Evolutionary conservation across 2,113 vertebrate genomes (phyloP), one percentile per base, ranked within the genome.

Genomic region (Lycaon pictus): DNA sequence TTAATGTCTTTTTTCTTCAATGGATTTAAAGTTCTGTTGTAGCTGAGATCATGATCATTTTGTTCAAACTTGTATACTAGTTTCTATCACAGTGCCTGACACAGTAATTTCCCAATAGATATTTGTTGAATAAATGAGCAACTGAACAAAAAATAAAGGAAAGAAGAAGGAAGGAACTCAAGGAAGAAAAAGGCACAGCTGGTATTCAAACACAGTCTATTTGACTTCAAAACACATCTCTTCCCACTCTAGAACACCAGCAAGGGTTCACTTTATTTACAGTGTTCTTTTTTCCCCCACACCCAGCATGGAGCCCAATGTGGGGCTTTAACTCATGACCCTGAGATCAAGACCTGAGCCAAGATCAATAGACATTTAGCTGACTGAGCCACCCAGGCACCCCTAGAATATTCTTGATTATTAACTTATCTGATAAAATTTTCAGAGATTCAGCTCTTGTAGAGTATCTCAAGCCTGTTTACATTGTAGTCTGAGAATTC

Each of bases 351-450:
- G 67, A 69, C 32, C 32, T 35, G 67, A 69, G 67, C 67, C 4
- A n/a, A 35, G 67, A 69, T 69, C 67, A 69, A 69, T 8, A 35
- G 32, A 35, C 67, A 69, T 69, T 69, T 69, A 69, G 8, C 67
- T 4, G n/a, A 69, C 9, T 35, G 67, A 69, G 35, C 67, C 32
- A 69, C n/a, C 17, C 32, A 69, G 32, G 17, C 8, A 0, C 67
- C 67, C 32, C 8, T 95, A 82, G 63, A 92, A 94, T 90, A 82
- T 85, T 89, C n/a, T 71, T 84, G 16, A 43, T 87, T 93, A 29
- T 94, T 58, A 92, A 80, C 35, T 92, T 72, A 97, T 77, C 32
- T 92, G 53, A 76, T 89, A 89, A 81, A 84, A 90, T 81, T 87
- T 90, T 43, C 32, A 16, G 32, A 90, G 25, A 16, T 87, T 83